Conservation (phyloP, 2,888 invertebrate species). For the Dorcus parallelipipedus region DNA sequence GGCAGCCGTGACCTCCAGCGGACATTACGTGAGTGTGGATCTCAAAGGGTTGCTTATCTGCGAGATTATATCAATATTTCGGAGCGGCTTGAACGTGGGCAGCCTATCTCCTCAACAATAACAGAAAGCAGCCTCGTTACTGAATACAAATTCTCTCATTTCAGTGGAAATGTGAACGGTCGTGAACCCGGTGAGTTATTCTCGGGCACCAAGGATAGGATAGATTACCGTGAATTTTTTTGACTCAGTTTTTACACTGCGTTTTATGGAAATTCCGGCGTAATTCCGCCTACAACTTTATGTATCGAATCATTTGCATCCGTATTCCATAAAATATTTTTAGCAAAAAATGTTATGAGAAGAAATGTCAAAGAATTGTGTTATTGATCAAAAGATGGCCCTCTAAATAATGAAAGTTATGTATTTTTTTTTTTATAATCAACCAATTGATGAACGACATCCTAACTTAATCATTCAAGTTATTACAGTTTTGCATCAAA, state of each 20-base stretch:
- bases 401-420: too few species aligned
- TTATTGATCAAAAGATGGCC: too few species aligned
- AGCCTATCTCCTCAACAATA: constrained; percentile 42
- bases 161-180: constrained; percentile 37
- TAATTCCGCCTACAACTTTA: too few species aligned
- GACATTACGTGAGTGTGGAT: constrained; percentile 18
- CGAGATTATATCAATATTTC: constrained; percentile 46
- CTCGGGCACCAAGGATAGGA: background rate
- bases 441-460: too few species aligned
- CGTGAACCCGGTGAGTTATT: constrained; percentile 27
- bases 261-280: too few species aligned
- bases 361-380: too few species aligned
- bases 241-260: background rate
- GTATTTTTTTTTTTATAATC: too few species aligned
- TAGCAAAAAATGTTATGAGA: too few species aligned
- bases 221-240: background rate
- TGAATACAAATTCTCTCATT: constrained; percentile 48
- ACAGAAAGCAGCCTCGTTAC: constrained; percentile 34
- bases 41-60: constrained; percentile 39
- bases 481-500: too few species aligned
- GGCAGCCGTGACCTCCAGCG: constrained; percentile 10
- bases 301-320: too few species aligned
- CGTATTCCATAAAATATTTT: too few species aligned
- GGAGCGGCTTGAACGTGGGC: constrained; percentile 43
- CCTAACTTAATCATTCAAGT: too few species aligned